Conservation (phyloP, 2,113 vertebrate species). For the Arizona elegans region DNA sequence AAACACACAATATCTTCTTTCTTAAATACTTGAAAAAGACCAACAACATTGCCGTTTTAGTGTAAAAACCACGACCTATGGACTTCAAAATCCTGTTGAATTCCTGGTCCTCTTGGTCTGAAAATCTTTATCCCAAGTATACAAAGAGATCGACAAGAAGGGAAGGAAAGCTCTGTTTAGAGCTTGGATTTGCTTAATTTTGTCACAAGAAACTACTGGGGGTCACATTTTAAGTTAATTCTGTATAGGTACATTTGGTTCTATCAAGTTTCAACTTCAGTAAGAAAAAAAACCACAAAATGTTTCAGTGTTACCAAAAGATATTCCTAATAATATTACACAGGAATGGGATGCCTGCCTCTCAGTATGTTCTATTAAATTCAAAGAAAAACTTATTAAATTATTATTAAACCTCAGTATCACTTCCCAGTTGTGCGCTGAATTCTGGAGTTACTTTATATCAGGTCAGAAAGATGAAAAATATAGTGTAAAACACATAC, state of each 20-base stretch:
- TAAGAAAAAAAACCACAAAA: not conserved
- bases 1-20: not conserved
- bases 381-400: too few species aligned
- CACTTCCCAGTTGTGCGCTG: not conserved
- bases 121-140: not conserved
- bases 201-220: not conserved
- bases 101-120: not conserved
- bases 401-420: not conserved
- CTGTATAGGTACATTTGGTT: not conserved
- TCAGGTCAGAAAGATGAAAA: not conserved
- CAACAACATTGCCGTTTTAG: not conserved
- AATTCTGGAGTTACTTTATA: not conserved
- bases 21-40: not conserved
- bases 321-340: not conserved
- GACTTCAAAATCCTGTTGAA: not conserved
- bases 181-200: not conserved
- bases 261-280: not conserved
- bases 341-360: not conserved
- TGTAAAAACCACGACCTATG: not conserved
- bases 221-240: not conserved
- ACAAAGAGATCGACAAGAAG: not conserved
- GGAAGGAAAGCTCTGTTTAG: not conserved
- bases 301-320: not conserved
- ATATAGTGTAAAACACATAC: slow-evolving; percentile 61
- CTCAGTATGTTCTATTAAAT: slow-evolving; percentile 7